A percentile compares a stretch with the other conserved stretches of the same genome.
Conservation (phyloP, 2,113 vertebrate species). For the Thoracochromis brauschi region DNA sequence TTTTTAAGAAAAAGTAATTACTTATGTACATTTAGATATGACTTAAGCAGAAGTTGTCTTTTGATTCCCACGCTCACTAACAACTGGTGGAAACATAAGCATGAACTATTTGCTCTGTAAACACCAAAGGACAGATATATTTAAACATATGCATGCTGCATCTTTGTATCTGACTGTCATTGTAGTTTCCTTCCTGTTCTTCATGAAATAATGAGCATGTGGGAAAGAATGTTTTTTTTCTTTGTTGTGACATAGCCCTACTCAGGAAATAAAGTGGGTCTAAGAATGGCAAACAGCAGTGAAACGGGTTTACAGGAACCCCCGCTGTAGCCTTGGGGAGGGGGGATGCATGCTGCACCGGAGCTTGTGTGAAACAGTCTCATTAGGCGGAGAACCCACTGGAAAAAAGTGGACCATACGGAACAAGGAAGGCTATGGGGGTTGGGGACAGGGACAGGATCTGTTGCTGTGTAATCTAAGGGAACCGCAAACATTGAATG, state of each 20-base stretch:
- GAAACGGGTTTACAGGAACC: conserved; percentile 20
- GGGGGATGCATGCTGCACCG: not conserved
- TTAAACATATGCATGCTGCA: not conserved
- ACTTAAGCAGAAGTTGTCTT: not conserved
- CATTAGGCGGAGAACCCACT: conserved; percentile 23
- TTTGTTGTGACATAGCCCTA: conserved; percentile 20
- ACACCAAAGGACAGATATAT: not conserved
- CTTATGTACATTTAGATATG: not conserved
- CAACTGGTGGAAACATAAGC: not conserved
- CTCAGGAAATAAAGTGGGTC: conserved; percentile 23
- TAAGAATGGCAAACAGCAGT: not conserved
- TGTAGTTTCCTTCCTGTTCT: not conserved
- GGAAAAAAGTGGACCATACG: conserved; percentile 28
- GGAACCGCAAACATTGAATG: conserved; percentile 33
- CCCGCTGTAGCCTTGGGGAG: not conserved
- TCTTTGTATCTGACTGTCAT: not conserved
- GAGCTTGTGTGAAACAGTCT: conserved; percentile 26
- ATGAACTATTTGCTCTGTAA: not conserved
- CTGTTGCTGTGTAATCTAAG: conserved; percentile 39
- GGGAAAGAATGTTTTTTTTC: not conserved
- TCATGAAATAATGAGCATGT: not conserved
- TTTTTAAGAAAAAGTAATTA: not conserved
- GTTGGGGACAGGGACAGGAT: conserved; percentile 5
- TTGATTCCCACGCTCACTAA: not conserved
- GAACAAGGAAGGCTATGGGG: conserved; percentile 1